A percentile compares a stretch with the other conserved stretches of the same genome.
Evolutionary conservation across 2,888 invertebrate species (phyloP).

Genomic region (Hermaeophaga mercurialis): DNA sequence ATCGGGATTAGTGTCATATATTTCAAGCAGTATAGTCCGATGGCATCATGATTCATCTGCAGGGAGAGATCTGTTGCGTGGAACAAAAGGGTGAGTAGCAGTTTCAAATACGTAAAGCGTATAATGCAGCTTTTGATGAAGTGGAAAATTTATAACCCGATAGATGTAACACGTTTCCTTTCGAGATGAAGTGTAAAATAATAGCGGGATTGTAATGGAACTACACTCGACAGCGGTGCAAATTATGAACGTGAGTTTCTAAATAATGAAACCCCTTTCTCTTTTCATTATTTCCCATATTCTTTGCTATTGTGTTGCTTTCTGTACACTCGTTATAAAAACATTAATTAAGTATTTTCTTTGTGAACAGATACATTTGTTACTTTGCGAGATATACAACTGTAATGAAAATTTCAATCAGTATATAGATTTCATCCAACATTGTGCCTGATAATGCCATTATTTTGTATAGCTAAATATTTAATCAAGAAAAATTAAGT

Average conservation of each 20-base stretch:
- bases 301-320: slow-evolving; percentile 7
- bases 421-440: too few species aligned
- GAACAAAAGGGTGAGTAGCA: slow-evolving; percentile 17
- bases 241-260: slow-evolving; percentile 4
- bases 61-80: slow-evolving; percentile 20
- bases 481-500: too few species aligned
- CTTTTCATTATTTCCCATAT: slow-evolving; percentile 8
- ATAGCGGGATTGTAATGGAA: slow-evolving; percentile 10
- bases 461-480: too few species aligned
- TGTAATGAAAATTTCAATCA: too few species aligned
- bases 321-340: not conserved
- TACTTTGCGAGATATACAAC: not conserved
- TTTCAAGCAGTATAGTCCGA: slow-evolving; percentile 10
- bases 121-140: slow-evolving; percentile 21
- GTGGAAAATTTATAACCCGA: slow-evolving; percentile 13
- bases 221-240: not conserved
- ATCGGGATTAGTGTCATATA: slow-evolving; percentile 24
- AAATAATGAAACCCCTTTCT: slow-evolving; percentile 11
- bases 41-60: slow-evolving; percentile 20
- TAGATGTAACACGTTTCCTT: slow-evolving; percentile 15
- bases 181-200: slow-evolving; percentile 8
- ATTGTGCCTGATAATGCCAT: too few species aligned
- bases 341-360: not conserved
- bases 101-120: slow-evolving; percentile 18
- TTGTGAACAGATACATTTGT: not conserved